These are phyloP conservation scores for Eumerus sabulonum DNA, from an alignment of 2,888 invertebrate species.

Conservation along the genomic window DNA sequence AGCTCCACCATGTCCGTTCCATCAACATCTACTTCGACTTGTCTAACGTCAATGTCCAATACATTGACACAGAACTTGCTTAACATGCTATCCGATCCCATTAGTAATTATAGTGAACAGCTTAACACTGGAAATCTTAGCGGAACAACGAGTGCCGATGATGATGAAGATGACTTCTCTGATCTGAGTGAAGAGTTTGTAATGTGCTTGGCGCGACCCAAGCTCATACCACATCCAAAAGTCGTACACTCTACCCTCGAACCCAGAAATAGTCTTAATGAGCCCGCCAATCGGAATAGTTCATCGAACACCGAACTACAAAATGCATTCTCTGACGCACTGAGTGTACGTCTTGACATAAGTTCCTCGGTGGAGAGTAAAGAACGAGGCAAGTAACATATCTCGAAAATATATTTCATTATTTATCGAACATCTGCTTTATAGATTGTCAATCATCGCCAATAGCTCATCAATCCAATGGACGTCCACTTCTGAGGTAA, in stretches of 20 bases:
- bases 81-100: constrained; percentile 78
- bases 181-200: constrained; percentile 63
- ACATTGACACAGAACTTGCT: constrained; percentile 77
- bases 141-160: constrained; percentile 45
- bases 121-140: constrained; percentile 72
- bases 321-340: constrained; percentile 34
- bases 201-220: constrained; percentile 58
- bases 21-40: constrained; percentile 48
- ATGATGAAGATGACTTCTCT: constrained; percentile 58
- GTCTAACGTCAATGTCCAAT: constrained; percentile 75
- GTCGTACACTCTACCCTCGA: constrained; percentile 29
- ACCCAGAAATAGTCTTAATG: constrained; percentile 41
- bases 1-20: constrained; percentile 14
- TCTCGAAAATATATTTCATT: constrained; percentile 1
- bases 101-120: constrained; percentile 77
- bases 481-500: constrained; percentile 47
- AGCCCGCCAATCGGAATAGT: constrained; percentile 34
- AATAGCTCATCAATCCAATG: constrained; percentile 36
- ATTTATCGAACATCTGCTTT: constrained; percentile 1
- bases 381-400: constrained; percentile 43
- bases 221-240: constrained; percentile 54
- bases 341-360: constrained; percentile 56
- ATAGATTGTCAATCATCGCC: constrained; percentile 50
- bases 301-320: constrained; percentile 32
- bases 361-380: constrained; percentile 46